These are phyloP conservation scores for Catharus ustulatus DNA, from an alignment of 2,797 vertebrate genomes.

Conservation along the genomic window DNA sequence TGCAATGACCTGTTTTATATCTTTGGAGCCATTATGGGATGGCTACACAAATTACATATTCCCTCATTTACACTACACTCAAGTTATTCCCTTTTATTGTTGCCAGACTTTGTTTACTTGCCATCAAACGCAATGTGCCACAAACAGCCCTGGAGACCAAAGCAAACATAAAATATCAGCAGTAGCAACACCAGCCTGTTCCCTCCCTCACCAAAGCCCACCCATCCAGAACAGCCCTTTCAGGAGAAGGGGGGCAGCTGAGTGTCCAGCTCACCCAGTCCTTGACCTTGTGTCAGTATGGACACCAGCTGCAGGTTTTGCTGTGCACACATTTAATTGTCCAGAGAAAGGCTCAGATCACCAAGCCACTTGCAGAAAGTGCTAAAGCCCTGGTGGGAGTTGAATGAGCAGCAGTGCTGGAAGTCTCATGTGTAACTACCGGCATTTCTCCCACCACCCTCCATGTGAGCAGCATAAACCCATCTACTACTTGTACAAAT, in stretches of 20 bases:
- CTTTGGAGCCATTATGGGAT: constrained; percentile 43
- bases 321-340: not conserved
- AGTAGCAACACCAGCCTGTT: not conserved
- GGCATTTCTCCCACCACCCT: not conserved
- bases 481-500: not conserved
- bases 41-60: constrained; percentile 32
- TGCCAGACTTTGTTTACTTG: constrained; percentile 27
- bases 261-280: not conserved
- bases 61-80: constrained; percentile 58
- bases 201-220: not conserved
- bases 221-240: not conserved
- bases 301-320: not conserved
- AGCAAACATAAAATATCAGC: not conserved
- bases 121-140: not conserved
- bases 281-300: not conserved
- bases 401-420: not conserved
- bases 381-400: not conserved
- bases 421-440: not conserved
- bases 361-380: not conserved
- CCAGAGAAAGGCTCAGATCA: not conserved
- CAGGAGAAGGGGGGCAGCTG: not conserved
- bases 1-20: constrained; percentile 57
- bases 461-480: not conserved
- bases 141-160: constrained; percentile 8
- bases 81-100: constrained; percentile 43